Percentiles rank a stretch among this genome's conserved stretches.
phyloP scores from a whole-genome alignment of 2,888 invertebrate species.

The Epirrita christyi region DNA sequence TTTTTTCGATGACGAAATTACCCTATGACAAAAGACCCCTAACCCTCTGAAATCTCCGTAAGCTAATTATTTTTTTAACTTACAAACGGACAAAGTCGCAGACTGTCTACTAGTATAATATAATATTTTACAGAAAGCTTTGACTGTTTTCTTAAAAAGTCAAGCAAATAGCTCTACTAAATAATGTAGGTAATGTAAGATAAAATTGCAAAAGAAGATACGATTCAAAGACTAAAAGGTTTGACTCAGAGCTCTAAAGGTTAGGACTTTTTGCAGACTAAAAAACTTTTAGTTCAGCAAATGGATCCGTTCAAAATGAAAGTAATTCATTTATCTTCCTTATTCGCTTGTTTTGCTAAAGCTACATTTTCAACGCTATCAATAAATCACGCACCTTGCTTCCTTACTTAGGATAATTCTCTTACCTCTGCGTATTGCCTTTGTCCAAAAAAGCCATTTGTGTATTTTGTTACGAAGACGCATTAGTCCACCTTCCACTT shows the following conservation, averaged over 20 bases:
- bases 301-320: constrained; percentile 61
- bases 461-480: constrained; percentile 52
- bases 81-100: too few species aligned
- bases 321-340: constrained; percentile 80
- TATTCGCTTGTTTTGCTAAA: constrained; percentile 71
- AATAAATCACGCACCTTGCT: constrained; percentile 77
- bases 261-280: constrained; percentile 43
- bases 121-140: too few species aligned
- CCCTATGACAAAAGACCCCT: too few species aligned
- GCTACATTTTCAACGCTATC: constrained; percentile 68
- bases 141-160: background rate
- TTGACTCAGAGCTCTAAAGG: constrained; percentile 18
- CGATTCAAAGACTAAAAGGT: constrained; percentile 28
- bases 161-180: background rate
- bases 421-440: constrained; percentile 53
- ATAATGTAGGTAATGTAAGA: background rate
- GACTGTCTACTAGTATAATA: too few species aligned
- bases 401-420: constrained; percentile 69
- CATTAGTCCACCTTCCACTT: constrained; percentile 29
- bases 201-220: constrained; percentile 23
- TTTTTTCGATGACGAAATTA: too few species aligned
- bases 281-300: constrained; percentile 51
- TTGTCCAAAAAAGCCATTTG: constrained; percentile 60
- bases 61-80: too few species aligned
- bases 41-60: too few species aligned